Evolutionary conservation across 1,140 invertebrate species (phyloP).

Genomic region (Palaemon carinicauda): DNA sequence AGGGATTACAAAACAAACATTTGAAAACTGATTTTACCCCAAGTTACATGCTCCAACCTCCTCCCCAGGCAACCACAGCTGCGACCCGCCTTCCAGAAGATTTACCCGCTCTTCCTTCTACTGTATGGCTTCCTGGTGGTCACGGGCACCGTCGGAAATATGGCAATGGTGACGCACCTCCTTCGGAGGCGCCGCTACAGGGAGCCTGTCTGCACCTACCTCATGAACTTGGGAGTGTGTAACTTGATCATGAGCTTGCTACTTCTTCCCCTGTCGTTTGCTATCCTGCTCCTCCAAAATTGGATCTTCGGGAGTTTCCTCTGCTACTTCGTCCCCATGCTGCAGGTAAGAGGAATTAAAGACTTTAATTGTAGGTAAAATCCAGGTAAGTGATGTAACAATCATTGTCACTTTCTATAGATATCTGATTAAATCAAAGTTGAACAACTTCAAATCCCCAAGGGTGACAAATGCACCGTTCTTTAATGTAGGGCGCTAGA

Average conservation of each 20-base stretch:
- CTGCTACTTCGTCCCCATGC: conserved; percentile 79
- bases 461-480: too few relatives aligned
- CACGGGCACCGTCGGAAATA: conserved; percentile 70
- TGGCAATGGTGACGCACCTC: conserved; percentile 70
- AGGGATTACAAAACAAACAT: too few relatives aligned
- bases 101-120: conserved; percentile 74
- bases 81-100: conserved; percentile 54
- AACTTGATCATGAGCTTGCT: conserved; percentile 75
- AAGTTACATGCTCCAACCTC: too few relatives aligned
- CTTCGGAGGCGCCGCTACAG: conserved; percentile 70
- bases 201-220: conserved; percentile 74
- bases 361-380: not conserved
- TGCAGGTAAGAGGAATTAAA: conserved; percentile 66
- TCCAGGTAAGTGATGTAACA: not conserved
- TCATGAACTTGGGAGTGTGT: conserved; percentile 75
- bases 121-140: conserved; percentile 72
- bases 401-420: not conserved
- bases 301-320: conserved; percentile 79
- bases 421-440: not conserved
- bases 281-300: conserved; percentile 76
- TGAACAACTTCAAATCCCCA: too few relatives aligned
- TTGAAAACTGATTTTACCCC: too few relatives aligned
- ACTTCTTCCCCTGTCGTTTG: conserved; percentile 74
- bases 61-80: conserved; percentile 2
- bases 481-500: too few relatives aligned